phyloP scores from a whole-genome alignment of 2,888 invertebrate species.

The Diplazon laetatorius region DNA sequence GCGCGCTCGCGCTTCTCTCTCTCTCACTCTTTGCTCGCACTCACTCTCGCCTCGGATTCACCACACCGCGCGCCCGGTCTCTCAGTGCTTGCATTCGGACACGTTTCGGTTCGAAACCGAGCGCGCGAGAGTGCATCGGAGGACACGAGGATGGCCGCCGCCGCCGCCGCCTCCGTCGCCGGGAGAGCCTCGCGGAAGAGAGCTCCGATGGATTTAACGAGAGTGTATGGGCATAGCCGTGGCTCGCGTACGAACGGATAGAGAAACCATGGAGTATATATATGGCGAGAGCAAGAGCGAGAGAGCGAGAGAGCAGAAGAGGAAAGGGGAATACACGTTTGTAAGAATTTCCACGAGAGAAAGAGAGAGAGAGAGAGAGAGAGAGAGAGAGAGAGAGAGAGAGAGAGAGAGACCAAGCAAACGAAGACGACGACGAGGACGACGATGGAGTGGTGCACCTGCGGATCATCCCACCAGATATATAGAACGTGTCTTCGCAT shows the following conservation, averaged over 20 bases:
- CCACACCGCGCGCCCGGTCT: neutral
- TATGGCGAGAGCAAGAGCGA: too few species aligned
- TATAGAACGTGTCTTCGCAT: conserved; percentile 62
- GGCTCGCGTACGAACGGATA: conserved; percentile 44
- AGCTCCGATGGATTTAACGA: conserved; percentile 60
- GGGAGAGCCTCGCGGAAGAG: conserved; percentile 48
- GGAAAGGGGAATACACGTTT: neutral
- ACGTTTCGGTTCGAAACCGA: conserved; percentile 55
- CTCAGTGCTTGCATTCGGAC: conserved; percentile 52
- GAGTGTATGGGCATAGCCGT: conserved; percentile 44
- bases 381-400: conserved; percentile 15
- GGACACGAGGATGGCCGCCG: conserved; percentile 31
- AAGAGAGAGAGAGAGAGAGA: conserved; percentile 17
- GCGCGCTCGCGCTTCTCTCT: conserved; percentile 16
- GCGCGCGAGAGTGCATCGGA: too few species aligned
- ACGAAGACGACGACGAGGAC: conserved; percentile 16
- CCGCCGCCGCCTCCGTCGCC: too few species aligned
- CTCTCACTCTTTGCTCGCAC: neutral
- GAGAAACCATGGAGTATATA: too few species aligned
- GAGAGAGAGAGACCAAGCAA: conserved; percentile 17
- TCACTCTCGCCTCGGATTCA: conserved; percentile 2
- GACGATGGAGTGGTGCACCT: conserved; percentile 54
- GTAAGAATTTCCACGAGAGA: too few species aligned
- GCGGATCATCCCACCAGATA: conserved; percentile 61
- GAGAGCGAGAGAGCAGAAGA: neutral